Percentiles rank a stretch among this genome's conserved stretches.
Conservation (phyloP, 2,888 invertebrate genomes). For the Oxystoma pomonae region DNA sequence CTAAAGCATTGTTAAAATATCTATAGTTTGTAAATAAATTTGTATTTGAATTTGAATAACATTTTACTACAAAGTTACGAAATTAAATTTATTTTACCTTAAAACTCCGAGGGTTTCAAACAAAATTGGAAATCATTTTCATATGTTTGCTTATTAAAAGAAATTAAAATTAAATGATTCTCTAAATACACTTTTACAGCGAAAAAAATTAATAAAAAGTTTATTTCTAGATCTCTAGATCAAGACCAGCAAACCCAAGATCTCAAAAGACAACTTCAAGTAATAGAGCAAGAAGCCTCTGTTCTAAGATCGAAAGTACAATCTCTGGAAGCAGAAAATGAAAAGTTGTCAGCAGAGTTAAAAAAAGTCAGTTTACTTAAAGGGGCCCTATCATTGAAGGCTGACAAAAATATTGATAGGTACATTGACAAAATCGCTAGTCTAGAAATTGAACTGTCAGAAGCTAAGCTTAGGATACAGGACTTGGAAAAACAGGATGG, state of each 20-base stretch:
- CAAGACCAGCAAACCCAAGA: slow-evolving; percentile 64
- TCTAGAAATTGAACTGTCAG: slow-evolving; percentile 60
- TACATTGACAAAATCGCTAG: slow-evolving; percentile 58
- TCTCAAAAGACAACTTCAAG: slow-evolving; percentile 68
- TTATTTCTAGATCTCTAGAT: slow-evolving; percentile 56
- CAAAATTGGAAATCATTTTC: too few species aligned
- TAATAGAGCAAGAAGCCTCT: slow-evolving; percentile 72
- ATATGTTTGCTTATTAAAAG: too few species aligned
- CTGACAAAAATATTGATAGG: slow-evolving; percentile 55
- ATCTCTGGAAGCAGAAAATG: slow-evolving; percentile 70
- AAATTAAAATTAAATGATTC: too few species aligned
- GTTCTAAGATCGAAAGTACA: slow-evolving; percentile 65
- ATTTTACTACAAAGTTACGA: too few species aligned
- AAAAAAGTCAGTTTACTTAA: slow-evolving; percentile 62
- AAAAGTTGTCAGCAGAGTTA: slow-evolving; percentile 69
- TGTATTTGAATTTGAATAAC: too few species aligned
- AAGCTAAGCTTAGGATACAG: slow-evolving; percentile 55
- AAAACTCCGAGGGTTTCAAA: neutral
- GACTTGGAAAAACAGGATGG: too few species aligned
- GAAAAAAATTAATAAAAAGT: too few species aligned
- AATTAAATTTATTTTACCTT: too few species aligned
- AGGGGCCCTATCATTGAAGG: slow-evolving; percentile 51
- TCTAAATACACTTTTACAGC: too few species aligned
- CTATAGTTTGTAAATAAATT: too few species aligned
- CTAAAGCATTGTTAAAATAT: too few species aligned